Percentiles rank a stretch among this genome's conserved stretches.
Evolutionary conservation across 2,797 vertebrate genomes (phyloP).

Genomic region (Sitta carolinensis): DNA sequence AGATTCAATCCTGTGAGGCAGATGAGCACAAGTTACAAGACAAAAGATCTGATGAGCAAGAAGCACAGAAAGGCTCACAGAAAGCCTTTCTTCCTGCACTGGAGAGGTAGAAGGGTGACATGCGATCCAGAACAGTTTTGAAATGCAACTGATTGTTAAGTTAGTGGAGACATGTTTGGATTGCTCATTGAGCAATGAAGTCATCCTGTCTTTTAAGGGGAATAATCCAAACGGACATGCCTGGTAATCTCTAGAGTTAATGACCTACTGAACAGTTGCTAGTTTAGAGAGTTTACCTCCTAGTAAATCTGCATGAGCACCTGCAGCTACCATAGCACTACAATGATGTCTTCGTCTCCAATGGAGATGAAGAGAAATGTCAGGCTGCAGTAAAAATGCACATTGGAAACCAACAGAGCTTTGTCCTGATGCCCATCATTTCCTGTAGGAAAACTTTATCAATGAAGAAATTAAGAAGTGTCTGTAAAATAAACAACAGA

Average conservation of each 20-base stretch:
- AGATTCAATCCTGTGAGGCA: neutral
- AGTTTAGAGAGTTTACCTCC: neutral
- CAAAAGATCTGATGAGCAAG: neutral
- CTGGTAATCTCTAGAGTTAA: neutral
- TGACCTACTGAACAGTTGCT: neutral
- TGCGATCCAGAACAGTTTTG: neutral
- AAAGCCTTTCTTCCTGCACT: neutral
- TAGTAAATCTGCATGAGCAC: neutral
- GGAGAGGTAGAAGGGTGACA: neutral
- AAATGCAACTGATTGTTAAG: neutral
- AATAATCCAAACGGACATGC: neutral
- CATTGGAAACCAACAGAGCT: neutral
- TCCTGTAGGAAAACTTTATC: neutral
- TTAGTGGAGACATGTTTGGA: neutral
- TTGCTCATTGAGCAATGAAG: neutral
- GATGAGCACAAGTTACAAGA: neutral
- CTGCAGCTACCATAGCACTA: neutral
- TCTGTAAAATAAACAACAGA: neutral
- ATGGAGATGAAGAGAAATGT: neutral
- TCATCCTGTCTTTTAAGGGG: neutral
- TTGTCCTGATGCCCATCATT: rapidly evolving
- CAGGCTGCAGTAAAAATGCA: neutral
- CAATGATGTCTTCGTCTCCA: neutral
- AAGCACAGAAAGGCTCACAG: neutral
- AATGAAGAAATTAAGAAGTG: neutral